These are phyloP conservation scores for Trichopria drosophilae DNA, from an alignment of 2,888 invertebrate genomes.

Conservation along the genomic window DNA sequence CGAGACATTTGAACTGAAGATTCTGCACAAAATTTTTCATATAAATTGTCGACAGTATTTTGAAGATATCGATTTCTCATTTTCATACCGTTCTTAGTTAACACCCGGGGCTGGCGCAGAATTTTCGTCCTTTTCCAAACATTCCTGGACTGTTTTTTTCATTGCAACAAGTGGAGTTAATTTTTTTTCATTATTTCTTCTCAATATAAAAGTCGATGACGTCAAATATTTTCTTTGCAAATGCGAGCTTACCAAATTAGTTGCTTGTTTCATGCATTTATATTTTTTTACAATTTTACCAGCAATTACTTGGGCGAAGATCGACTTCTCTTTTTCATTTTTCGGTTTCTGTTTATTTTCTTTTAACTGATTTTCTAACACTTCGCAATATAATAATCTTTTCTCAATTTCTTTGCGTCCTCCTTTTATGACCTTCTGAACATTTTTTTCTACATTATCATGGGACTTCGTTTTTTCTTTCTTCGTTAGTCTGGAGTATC, in stretches of 20 bases:
- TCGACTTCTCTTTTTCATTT: constrained; percentile 10
- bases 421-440: constrained; percentile 12
- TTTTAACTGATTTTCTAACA: constrained; percentile 10
- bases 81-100: constrained; percentile 10
- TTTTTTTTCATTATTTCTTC: no score
- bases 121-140: constrained; percentile 19
- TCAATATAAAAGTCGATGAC: no score
- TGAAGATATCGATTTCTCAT: constrained; percentile 16
- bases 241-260: constrained; percentile 2
- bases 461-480: no score
- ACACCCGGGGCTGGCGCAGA: constrained; percentile 15
- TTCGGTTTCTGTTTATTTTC: constrained; percentile 8
- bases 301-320: constrained; percentile 13
- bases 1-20: constrained; percentile 8
- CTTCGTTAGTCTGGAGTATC: no score
- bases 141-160: constrained; percentile 6
- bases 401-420: constrained; percentile 6
- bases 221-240: not conserved
- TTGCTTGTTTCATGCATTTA: not conserved
- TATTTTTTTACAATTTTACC: constrained; percentile 1
- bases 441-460: constrained; percentile 1
- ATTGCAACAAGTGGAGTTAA: no score
- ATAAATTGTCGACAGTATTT: no score
- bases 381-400: constrained; percentile 11
- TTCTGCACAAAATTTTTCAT: constrained; percentile 10